phyloP scores from a whole-genome alignment of 1,140 invertebrate genomes.

The Cardiocondyla obscurior region DNA sequence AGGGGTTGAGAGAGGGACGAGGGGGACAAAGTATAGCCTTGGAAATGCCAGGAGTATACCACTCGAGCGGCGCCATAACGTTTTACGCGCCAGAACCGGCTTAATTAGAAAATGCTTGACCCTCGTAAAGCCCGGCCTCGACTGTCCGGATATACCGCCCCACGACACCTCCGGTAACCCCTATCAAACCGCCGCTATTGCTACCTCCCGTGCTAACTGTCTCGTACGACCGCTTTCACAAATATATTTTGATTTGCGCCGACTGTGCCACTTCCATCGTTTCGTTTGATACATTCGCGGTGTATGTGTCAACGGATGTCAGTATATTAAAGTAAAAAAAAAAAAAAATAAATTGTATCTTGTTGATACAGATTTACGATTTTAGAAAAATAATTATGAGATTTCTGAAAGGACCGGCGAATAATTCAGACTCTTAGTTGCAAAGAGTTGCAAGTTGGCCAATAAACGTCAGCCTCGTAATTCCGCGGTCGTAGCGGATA shows the following conservation, averaged over 20 bases:
- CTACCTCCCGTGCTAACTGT: conserved; percentile 10
- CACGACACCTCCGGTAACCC: background rate
- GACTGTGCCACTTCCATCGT: background rate
- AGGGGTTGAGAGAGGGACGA: background rate
- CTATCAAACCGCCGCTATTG: conserved; percentile 36
- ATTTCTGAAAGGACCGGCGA: conserved; percentile 69
- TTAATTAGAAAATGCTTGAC: conserved; percentile 79
- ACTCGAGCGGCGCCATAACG: conserved; percentile 63
- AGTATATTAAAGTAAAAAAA: too few relatives aligned
- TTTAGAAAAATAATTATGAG: conserved; percentile 6
- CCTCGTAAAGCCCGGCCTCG: conserved; percentile 64
- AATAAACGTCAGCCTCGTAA: conserved; percentile 76
- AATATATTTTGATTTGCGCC: conserved; percentile 48
- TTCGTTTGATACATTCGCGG: background rate
- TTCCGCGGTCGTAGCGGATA: conserved; percentile 69
- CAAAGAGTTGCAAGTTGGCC: conserved; percentile 76
- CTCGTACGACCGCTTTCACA: conserved; percentile 40
- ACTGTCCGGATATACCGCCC: conserved; percentile 33
- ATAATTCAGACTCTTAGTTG: conserved; percentile 72
- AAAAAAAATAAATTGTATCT: background rate
- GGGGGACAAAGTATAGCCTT: conserved; percentile 9
- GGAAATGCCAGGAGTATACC: conserved; percentile 50
- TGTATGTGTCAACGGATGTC: background rate
- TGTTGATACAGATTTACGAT: background rate
- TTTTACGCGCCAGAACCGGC: conserved; percentile 72